These are phyloP conservation scores for Hyperoplus lanceolatus DNA, from an alignment of 2,797 vertebrate genomes.

Conservation along the genomic window DNA sequence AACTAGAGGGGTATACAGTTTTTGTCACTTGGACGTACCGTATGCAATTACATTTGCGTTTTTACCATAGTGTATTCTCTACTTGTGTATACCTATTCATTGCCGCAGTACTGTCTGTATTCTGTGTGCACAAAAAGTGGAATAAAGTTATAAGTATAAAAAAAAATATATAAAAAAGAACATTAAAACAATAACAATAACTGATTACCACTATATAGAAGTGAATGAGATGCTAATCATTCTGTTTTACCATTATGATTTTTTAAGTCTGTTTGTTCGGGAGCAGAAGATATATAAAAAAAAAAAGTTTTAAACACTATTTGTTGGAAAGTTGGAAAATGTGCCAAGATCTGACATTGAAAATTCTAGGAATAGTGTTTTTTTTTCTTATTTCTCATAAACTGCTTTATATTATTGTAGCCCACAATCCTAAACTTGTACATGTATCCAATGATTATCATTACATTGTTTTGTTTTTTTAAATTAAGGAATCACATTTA, in stretches of 20 bases:
- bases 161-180: not conserved
- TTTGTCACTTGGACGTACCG: no score
- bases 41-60: no score
- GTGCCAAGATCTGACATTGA: not conserved
- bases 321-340: not conserved
- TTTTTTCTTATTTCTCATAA: not conserved
- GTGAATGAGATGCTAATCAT: not conserved
- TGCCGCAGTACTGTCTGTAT: no score
- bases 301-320: not conserved
- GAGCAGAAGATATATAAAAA: not conserved
- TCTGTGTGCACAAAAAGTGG: no score
- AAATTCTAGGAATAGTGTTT: not conserved
- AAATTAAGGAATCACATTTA: no score
- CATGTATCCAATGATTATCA: not conserved
- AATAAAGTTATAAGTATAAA: no score
- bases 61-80: no score
- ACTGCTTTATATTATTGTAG: not conserved
- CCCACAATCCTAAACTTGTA: no score
- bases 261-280: not conserved
- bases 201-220: not conserved
- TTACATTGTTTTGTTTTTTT: not conserved
- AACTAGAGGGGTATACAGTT: no score
- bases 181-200: not conserved
- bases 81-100: no score
- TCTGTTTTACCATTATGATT: not conserved